Conservation (phyloP, 2,113 vertebrate species). For the Menura novaehollandiae region DNA sequence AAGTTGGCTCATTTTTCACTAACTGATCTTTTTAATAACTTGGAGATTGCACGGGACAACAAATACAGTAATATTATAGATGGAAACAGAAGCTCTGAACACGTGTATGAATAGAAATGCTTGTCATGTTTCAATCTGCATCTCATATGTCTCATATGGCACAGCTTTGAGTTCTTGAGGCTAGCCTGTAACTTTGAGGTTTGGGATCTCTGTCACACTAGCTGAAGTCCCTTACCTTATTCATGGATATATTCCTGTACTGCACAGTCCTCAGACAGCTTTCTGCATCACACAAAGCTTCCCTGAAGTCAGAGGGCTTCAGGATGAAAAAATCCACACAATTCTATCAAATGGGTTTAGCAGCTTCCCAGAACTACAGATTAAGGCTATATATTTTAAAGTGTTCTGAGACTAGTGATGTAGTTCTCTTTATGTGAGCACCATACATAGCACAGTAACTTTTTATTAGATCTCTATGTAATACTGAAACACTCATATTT, state of each 20-base stretch:
- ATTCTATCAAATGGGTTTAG: neutral
- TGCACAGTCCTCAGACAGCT: neutral
- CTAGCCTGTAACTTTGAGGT: neutral
- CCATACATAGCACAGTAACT: neutral
- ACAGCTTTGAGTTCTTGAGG: neutral
- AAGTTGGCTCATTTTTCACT: neutral
- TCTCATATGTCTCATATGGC: neutral
- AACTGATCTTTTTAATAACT: neutral
- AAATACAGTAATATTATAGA: neutral
- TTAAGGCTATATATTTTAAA: neutral
- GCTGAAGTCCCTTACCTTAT: neutral
- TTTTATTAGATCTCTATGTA: neutral
- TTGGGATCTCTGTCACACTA: neutral
- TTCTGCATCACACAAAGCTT: neutral
- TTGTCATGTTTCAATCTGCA: neutral
- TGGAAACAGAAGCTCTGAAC: neutral
- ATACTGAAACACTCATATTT: neutral
- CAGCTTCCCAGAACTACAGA: neutral
- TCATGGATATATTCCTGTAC: neutral
- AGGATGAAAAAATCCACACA: neutral
- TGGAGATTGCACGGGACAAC: neutral
- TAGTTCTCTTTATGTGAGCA: neutral
- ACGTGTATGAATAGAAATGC: neutral
- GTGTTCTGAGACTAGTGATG: neutral
- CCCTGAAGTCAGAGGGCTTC: neutral